Conservation (phyloP, 2,797 vertebrate species). For the Coilia nasus region DNA sequence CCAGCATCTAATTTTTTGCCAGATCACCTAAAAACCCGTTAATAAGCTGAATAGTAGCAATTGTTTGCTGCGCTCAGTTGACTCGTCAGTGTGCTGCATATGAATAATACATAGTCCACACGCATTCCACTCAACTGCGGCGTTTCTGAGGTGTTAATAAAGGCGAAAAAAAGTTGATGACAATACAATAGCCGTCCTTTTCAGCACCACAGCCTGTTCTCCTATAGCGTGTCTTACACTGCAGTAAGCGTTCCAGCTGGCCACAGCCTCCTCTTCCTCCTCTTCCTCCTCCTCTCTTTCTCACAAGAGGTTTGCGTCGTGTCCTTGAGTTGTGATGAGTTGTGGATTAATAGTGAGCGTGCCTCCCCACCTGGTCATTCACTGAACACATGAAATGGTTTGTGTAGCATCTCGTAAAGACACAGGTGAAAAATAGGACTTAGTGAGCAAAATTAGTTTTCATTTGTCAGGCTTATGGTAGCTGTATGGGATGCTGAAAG, state of each 20-base stretch:
- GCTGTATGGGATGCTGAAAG: background rate
- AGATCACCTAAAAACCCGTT: background rate
- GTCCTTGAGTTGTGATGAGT: slow-evolving; percentile 10
- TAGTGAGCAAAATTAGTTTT: background rate
- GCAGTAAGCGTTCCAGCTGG: background rate
- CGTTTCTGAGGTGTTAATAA: slow-evolving; percentile 6
- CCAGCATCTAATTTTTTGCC: background rate
- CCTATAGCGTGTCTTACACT: background rate
- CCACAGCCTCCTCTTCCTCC: background rate
- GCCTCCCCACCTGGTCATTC: background rate
- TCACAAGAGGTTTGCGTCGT: background rate
- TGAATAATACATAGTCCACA: background rate
- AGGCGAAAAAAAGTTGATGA: slow-evolving; percentile 25
- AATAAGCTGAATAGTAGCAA: background rate
- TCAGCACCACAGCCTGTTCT: slow-evolving; percentile 12
- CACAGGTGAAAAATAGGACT: slow-evolving; percentile 2
- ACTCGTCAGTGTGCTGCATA: background rate
- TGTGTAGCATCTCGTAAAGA: background rate
- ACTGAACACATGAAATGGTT: background rate
- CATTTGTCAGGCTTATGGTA: background rate
- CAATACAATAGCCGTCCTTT: slow-evolving; percentile 33
- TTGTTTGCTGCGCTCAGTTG: background rate
- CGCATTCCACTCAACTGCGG: background rate
- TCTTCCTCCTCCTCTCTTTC: background rate
- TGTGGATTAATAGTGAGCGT: background rate